Evolutionary conservation across 2,888 invertebrate genomes (phyloP).

Genomic region (Hypselothyrea guttata): DNA sequence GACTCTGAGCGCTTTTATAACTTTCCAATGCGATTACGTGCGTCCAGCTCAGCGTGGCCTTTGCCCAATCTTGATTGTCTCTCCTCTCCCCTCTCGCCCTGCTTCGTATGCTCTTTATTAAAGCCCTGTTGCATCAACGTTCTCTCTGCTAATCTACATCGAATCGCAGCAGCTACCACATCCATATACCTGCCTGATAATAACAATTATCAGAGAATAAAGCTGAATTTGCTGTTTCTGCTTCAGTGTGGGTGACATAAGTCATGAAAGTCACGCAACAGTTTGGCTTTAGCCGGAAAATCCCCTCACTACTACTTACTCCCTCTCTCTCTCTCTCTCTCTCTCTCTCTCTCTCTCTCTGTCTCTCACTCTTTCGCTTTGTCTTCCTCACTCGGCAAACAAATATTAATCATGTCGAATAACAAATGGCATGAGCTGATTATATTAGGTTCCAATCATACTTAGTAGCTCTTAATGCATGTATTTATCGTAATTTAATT

Average conservation of each 20-base stretch:
- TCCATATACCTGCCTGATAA: constrained; percentile 30
- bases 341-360: too few relatives aligned
- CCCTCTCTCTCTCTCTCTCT: too few relatives aligned
- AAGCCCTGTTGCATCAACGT: neutral
- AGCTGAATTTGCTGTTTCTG: neutral
- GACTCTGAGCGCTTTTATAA: constrained; percentile 2
- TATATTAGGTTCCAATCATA: too few relatives aligned
- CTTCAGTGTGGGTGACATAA: constrained; percentile 27
- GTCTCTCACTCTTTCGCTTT: too few relatives aligned
- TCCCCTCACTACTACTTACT: too few relatives aligned
- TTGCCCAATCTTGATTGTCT: neutral
- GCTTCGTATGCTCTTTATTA: neutral
- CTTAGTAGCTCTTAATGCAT: too few relatives aligned
- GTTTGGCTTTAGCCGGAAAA: constrained; percentile 8
- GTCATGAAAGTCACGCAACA: constrained; percentile 43
- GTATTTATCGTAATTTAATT: constrained; percentile 6
- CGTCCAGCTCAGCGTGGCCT: constrained; percentile 26
- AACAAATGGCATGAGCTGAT: too few relatives aligned
- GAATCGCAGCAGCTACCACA: constrained; percentile 29
- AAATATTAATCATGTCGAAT: too few relatives aligned
- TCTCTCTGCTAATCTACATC: constrained; percentile 5
- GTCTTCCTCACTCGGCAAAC: too few relatives aligned
- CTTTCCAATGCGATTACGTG: constrained; percentile 36
- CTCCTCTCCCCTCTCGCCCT: neutral
- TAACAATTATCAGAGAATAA: constrained; percentile 43